phyloP scores from a whole-genome alignment of 2,113 vertebrate species.

The Hyaena hyaena region DNA sequence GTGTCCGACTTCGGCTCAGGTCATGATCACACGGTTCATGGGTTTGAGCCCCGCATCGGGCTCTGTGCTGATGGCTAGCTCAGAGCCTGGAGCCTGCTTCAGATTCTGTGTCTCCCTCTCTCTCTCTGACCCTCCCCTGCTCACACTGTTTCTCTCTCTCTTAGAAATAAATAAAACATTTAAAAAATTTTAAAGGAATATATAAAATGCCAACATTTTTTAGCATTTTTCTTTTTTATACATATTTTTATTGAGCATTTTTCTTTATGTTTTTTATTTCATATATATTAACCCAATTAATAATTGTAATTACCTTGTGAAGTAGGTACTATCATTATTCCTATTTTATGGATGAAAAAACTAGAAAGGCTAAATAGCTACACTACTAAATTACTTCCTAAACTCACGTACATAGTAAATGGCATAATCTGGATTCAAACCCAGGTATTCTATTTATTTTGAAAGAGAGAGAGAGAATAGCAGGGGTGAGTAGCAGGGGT shows the following conservation, averaged over 20 bases:
- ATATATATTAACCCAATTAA: neutral
- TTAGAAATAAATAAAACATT: no score
- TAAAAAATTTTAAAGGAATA: neutral
- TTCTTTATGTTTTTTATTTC: slow-evolving; percentile 12
- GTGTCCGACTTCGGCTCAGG: no score
- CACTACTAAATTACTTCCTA: neutral
- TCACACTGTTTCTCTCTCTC: no score
- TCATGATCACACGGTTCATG: no score
- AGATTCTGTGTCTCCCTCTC: no score
- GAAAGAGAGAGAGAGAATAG: no score
- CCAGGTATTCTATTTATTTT: neutral
- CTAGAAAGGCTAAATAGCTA: neutral
- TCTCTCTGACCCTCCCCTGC: no score
- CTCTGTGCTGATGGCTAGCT: no score
- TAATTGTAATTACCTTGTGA: neutral
- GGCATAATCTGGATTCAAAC: neutral
- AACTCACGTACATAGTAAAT: neutral
- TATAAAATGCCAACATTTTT: neutral
- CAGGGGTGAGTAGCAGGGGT: no score
- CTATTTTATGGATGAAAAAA: slow-evolving; percentile 15
- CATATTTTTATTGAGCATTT: neutral
- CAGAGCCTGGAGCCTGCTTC: no score
- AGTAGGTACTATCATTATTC: neutral
- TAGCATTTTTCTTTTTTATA: neutral
- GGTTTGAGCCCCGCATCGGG: no score